Base-by-base conservation (phyloP, 1,140 invertebrate genomes). In the Drosophila bifasciata region DNA sequence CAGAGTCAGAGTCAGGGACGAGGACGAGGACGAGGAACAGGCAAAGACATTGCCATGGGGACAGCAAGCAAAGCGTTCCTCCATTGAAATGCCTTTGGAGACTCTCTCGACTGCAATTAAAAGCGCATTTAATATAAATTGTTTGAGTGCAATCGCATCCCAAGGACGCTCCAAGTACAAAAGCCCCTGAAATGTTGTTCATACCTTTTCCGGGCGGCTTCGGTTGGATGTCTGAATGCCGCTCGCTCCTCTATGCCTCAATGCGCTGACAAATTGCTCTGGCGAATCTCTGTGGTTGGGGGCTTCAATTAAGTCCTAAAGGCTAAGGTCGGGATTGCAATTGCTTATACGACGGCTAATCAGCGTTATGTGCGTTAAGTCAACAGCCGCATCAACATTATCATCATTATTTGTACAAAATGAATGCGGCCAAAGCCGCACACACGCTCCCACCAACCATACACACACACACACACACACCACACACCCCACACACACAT, bases 371-470 rank as follows among this genome's bases (percentile, higher is more conserved):
- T 79, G 79, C 79, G 79, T 79, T 53, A 75, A 84, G 76, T 84
- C 70, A 75, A 76, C 79, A 75, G 58, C 66, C 59, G 63, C 72
- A 76, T 69, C 56, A 76, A 76, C 63, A 70, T 80, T 85, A 85
- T 74, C 68, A 80, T 70, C 76, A 70, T 79, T 79, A 85, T 85
- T 85, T 85, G 80, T 80, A 85, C 76, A 73, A 70, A 76, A 74
- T 63, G 64, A 66, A 79, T 55, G 56, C 41, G 61, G 62, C 44
- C 41, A 76, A 59, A 68, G 58, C 63, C 45, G 36, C 57, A 68
- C 23, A 68, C 49, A 46, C 23, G 50, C 1, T 11, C 32, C 11
- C 11, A 6, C 23, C 21, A 19, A 23, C 48, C 69, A 69, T 52
- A 69, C 45, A 51, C 49, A 48, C 55, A 67, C 75, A 81, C 57